A percentile compares a stretch with the other conserved stretches of the same genome.
Evolutionary conservation across 2,113 vertebrate species (phyloP).

Genomic region (Genyomyrus donnyi): DNA sequence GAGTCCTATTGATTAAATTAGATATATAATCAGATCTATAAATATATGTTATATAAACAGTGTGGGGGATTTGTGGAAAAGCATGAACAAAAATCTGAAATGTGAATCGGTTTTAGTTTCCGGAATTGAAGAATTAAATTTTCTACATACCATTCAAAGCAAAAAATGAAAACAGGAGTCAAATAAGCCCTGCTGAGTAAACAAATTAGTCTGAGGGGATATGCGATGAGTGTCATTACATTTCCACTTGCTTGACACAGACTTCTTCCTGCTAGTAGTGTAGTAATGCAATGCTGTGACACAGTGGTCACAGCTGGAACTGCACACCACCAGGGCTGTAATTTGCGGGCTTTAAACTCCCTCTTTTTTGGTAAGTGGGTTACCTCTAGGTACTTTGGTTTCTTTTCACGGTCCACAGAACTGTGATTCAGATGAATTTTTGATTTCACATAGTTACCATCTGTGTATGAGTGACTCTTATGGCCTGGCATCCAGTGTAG

Average conservation of each 20-base stretch:
- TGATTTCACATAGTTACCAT: background rate
- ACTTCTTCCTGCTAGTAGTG: background rate
- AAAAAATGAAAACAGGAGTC: background rate
- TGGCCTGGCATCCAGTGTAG: background rate
- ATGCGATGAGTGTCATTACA: background rate
- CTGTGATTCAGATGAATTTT: background rate
- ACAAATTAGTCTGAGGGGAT: background rate
- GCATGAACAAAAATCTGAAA: background rate
- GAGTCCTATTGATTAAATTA: background rate
- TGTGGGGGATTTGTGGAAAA: background rate
- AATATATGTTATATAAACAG: background rate
- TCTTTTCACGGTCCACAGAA: background rate
- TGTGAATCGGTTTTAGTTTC: background rate
- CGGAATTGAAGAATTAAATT: background rate
- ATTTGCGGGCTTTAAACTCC: background rate
- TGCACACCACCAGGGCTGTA: background rate
- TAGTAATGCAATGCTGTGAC: background rate
- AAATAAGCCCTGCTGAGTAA: background rate
- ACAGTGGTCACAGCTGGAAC: background rate
- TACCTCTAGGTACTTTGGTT: background rate
- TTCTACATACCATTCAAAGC: background rate
- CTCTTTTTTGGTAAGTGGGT: background rate
- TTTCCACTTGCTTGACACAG: background rate
- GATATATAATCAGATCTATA: background rate
- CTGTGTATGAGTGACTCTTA: background rate